phyloP scores from a whole-genome alignment of 1,140 invertebrate genomes.

The Eueides isabella region DNA sequence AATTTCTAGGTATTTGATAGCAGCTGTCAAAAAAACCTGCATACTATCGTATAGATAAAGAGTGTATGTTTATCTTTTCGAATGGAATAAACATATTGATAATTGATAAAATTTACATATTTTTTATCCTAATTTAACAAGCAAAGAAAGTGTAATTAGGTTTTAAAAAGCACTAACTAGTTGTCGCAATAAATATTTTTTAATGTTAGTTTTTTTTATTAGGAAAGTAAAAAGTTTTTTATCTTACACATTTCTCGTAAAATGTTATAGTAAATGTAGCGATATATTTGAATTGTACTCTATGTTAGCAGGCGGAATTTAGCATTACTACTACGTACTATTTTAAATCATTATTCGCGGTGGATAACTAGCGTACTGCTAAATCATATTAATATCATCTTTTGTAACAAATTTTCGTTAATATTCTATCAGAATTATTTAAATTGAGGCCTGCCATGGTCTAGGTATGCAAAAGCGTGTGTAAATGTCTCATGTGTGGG shows the following conservation, averaged over 20 bases:
- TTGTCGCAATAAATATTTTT: background rate
- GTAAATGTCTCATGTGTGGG: too few species aligned
- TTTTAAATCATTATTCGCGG: too few species aligned
- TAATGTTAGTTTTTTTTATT: background rate
- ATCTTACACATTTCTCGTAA: background rate
- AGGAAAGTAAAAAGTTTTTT: background rate
- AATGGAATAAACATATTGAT: background rate
- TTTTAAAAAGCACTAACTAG: background rate
- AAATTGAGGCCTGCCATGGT: too few species aligned
- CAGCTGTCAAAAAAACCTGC: constrained; percentile 9
- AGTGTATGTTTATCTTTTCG: background rate
- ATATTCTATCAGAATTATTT: too few species aligned
- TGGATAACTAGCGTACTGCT: too few species aligned
- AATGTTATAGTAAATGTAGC: background rate
- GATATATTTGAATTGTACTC: too few species aligned
- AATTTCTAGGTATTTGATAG: constrained; percentile 11
- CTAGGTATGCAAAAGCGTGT: too few species aligned
- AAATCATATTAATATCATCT: too few species aligned
- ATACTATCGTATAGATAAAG: background rate
- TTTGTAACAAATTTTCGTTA: too few species aligned
- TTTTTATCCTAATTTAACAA: constrained; percentile 5
- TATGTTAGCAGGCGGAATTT: too few species aligned
- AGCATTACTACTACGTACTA: too few species aligned
- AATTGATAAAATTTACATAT: background rate
- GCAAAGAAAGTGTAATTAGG: constrained; percentile 3